These are phyloP conservation scores for Ochotona princeps DNA, from an alignment of 2,113 vertebrate species.

Conservation along the genomic window DNA sequence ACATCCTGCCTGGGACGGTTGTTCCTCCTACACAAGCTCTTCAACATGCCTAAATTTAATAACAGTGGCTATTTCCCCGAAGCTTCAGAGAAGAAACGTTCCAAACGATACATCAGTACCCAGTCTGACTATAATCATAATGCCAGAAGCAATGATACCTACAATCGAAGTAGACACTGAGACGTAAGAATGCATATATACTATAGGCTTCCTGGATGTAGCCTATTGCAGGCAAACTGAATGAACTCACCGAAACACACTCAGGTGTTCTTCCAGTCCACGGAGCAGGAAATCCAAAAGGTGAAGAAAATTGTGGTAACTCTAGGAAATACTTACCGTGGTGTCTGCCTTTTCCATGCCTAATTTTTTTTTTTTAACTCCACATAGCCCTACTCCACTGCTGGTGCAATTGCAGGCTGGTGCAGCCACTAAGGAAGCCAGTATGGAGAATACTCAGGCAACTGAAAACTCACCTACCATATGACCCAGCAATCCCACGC, in stretches of 20 bases:
- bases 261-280: background rate
- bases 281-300: background rate
- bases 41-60: background rate
- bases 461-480: too few species aligned
- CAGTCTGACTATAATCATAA: background rate
- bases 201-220: too few species aligned
- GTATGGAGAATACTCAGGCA: too few species aligned
- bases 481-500: too few species aligned
- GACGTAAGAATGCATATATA: too few species aligned
- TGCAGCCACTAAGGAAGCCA: too few species aligned
- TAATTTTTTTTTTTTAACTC: background rate
- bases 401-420: too few species aligned
- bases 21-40: background rate
- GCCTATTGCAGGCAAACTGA: background rate
- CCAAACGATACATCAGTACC: background rate
- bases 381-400: too few species aligned
- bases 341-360: background rate
- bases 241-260: background rate
- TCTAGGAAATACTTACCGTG: background rate
- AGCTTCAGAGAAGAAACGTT: background rate
- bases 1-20: background rate
- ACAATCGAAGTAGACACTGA: background rate
- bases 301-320: background rate
- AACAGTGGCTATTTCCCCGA: background rate
- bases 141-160: background rate